Base-by-base conservation (phyloP, 2,888 invertebrate species). In the Xylocampa areola region DNA sequence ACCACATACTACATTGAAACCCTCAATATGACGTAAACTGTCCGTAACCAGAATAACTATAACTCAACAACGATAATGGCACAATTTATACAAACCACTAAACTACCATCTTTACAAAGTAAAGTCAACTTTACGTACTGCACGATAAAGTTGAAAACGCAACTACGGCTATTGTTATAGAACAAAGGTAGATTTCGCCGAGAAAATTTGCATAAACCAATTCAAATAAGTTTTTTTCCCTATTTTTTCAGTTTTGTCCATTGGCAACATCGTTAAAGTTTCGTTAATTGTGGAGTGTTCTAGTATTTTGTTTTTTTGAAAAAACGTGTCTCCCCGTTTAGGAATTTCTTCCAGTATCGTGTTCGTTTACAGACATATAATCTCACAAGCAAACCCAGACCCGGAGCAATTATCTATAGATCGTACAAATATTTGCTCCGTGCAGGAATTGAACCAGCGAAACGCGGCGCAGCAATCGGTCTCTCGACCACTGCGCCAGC, bases 261-360 rank as follows among this genome's bases (percentile, higher is more conserved):
- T 64, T 75, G 82, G 83, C 84, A 85, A 86, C 84, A 80, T 83
- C 80, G 81, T 83, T 82, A 80, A 80, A 82, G 77, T 85, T 83
- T 79, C 61, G 75, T 82, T 86, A 81, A 84, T 86, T 82, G 83
- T 77, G 71, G 80, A 71, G 64, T 57, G 70, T 64, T 49, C 64
- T 50, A 70, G 74, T 71, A 73, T 79, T 80, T 68, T 54, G 58
- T 73, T 77, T n/a, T n/a, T n/a, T n/a, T n/a, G n/a, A n/a, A n/a
- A n/a, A n/a, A n/a, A n/a, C n/a, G n/a, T n/a, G n/a, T n/a, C n/a
- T n/a, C n/a, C n/a, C n/a, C n/a, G n/a, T n/a, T n/a, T n/a, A n/a
- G n/a, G n/a, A n/a, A n/a, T n/a, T n/a, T n/a, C n/a, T 63, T 69
- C 32, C 21, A 19, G 29, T 27, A 5, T n/a, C 2, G 6, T 13